A percentile compares a stretch with the other conserved stretches of the same genome.
These are phyloP conservation scores for Monoplex corrugatus DNA, from an alignment of 2,888 invertebrate species.

Conservation along the genomic window DNA sequence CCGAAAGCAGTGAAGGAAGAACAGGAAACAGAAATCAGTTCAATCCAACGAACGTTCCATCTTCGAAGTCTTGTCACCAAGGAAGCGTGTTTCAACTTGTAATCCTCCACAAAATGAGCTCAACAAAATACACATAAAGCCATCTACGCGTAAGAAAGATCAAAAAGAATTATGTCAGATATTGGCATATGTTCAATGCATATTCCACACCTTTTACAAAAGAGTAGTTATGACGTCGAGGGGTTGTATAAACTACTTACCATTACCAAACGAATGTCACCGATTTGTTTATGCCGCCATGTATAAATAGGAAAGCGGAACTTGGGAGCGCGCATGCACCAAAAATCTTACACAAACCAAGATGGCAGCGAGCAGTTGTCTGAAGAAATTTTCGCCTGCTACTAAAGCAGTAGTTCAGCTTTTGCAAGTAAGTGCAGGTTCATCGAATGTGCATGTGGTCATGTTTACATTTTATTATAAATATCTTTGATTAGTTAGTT, in stretches of 20 bases:
- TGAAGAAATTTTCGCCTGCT: constrained; percentile 65
- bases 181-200: too few relatives aligned
- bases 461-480: too few relatives aligned
- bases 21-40: not conserved
- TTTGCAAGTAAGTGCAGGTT: constrained; percentile 64
- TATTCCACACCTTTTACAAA: not conserved
- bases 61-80: not conserved
- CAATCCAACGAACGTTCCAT: too few relatives aligned
- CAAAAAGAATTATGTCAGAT: too few relatives aligned
- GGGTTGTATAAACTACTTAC: constrained; percentile 12
- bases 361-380: constrained; percentile 62
- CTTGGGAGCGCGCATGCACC: constrained; percentile 26
- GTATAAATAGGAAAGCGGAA: constrained; percentile 44
- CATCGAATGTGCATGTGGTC: too few relatives aligned
- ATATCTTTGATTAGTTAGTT: too few relatives aligned
- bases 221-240: not conserved
- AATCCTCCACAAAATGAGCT: not conserved
- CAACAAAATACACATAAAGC: not conserved
- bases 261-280: constrained; percentile 39
- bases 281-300: constrained; percentile 63
- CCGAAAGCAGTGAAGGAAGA: too few relatives aligned
- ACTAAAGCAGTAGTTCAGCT: constrained; percentile 67
- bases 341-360: constrained; percentile 41
- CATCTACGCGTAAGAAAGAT: too few relatives aligned
- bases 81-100: not conserved